These are phyloP conservation scores for Erpornis zantholeuca DNA, from an alignment of 2,113 vertebrate genomes.

Conservation along the genomic window DNA sequence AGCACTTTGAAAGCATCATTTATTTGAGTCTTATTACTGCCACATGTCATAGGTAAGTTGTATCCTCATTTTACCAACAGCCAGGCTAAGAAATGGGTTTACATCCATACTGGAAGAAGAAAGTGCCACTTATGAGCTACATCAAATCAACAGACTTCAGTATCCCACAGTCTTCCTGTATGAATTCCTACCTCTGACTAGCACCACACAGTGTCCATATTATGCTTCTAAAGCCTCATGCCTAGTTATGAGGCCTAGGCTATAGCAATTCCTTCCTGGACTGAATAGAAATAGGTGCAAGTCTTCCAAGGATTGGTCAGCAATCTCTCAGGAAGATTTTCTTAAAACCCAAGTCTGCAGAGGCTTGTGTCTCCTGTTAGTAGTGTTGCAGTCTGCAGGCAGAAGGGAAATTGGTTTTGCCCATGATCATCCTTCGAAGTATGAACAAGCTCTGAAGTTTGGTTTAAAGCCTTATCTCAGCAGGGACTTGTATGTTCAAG, in stretches of 20 bases:
- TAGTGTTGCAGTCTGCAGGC: neutral
- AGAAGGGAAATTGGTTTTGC: neutral
- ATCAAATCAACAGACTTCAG: neutral
- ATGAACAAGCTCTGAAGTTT: neutral
- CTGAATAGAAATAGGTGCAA: neutral
- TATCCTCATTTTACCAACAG: neutral
- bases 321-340: neutral
- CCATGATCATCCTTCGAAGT: neutral
- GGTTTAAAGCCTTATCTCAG: neutral
- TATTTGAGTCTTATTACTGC: constrained; percentile 23
- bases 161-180: neutral
- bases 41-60: neutral
- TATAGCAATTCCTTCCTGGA: neutral
- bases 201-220: neutral
- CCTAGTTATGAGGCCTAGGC: neutral
- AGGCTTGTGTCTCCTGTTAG: neutral
- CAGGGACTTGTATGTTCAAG: neutral
- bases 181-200: neutral
- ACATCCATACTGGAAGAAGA: neutral
- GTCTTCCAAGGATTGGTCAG: neutral
- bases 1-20: constrained; percentile 19
- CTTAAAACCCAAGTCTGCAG: neutral
- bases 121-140: neutral
- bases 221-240: neutral
- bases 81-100: neutral